Conservation (phyloP, 2,797 vertebrate species). For the Brotogeris chrysoptera region DNA sequence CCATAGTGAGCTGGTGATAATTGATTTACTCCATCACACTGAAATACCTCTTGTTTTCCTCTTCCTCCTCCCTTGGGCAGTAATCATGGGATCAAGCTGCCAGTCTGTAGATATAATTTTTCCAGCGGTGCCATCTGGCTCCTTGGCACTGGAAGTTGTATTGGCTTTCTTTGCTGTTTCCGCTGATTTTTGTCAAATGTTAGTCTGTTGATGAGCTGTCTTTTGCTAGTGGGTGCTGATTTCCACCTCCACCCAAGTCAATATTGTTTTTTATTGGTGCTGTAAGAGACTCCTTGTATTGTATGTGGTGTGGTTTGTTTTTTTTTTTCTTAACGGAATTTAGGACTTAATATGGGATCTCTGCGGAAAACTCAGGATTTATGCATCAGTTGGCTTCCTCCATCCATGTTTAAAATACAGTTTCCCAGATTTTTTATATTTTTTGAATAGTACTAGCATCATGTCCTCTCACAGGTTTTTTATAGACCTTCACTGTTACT, state of each 20-base stretch:
- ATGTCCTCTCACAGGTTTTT: not conserved
- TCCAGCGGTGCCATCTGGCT: constrained; percentile 82
- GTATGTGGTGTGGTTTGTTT: not conserved
- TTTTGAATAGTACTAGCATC: not conserved
- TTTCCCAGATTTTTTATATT: not conserved
- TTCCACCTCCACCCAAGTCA: not conserved
- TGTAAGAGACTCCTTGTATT: not conserved
- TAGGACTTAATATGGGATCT: not conserved
- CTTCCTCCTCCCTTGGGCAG: constrained; percentile 79
- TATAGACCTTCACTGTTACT: not conserved
- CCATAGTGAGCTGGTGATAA: constrained; percentile 72
- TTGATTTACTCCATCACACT: constrained; percentile 76
- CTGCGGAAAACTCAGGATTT: not conserved
- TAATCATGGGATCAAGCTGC: constrained; percentile 79
- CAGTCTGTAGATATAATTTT: constrained; percentile 81
- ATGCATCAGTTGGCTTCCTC: not conserved
- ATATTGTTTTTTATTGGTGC: constrained; percentile 48
- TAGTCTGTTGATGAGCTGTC: constrained; percentile 57
- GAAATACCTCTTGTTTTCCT: constrained; percentile 77
- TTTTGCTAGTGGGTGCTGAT: constrained; percentile 50
- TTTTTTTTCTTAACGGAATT: not conserved
- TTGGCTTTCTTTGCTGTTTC: constrained; percentile 74
- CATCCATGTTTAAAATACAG: not conserved
- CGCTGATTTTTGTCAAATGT: constrained; percentile 75
- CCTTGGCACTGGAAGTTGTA: constrained; percentile 77